Conservation (phyloP, 2,113 vertebrate genomes). For the Sphaerodactylus townsendi region DNA sequence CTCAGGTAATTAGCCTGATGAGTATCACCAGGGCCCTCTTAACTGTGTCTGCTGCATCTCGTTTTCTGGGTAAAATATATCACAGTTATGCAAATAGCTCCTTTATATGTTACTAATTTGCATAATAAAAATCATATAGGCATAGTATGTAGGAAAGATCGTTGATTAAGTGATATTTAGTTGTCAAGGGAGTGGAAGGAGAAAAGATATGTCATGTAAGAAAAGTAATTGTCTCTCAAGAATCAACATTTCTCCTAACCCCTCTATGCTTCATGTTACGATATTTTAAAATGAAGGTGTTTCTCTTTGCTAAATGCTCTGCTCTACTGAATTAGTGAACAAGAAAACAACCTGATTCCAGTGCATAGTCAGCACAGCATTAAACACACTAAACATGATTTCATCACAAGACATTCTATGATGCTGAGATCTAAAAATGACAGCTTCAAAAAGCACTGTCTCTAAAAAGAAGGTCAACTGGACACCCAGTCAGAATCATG, state of each 20-base stretch:
- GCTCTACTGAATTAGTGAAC: background rate
- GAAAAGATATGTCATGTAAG: background rate
- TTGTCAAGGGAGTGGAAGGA: background rate
- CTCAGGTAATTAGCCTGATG: slow-evolving; percentile 35
- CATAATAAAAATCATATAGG: slow-evolving; percentile 26
- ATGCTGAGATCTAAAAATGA: background rate
- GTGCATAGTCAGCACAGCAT: background rate
- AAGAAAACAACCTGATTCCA: background rate
- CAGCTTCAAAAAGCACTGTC: background rate
- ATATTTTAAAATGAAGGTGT: background rate
- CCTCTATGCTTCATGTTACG: background rate
- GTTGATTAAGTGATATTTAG: background rate
- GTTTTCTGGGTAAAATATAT: slow-evolving; percentile 29
- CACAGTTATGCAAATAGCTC: slow-evolving; percentile 1
- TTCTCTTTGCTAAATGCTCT: background rate
- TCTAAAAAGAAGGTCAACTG: background rate
- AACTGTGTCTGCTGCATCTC: slow-evolving; percentile 11
- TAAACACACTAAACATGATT: background rate
- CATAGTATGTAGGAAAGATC: background rate
- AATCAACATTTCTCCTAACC: background rate
- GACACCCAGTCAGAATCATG: background rate
- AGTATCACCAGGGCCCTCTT: slow-evolving; percentile 26
- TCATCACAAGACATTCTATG: background rate
- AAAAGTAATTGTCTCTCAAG: background rate
- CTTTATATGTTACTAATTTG: background rate